These are phyloP conservation scores for Micrasema minimum DNA, from an alignment of 1,140 invertebrate species.

Conservation along the genomic window DNA sequence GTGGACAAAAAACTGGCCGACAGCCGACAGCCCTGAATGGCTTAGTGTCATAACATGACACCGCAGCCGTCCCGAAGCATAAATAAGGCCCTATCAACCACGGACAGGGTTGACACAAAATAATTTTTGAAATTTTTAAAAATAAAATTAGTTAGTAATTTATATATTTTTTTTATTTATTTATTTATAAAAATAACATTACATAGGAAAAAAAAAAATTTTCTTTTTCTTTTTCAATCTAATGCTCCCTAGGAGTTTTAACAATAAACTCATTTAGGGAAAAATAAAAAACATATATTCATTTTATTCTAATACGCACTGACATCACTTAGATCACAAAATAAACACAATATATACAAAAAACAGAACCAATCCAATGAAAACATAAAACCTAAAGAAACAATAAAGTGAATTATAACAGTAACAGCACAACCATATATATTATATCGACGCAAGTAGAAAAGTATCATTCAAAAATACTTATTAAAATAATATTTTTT, in stretches of 20 bases:
- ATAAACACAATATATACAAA: too few relatives aligned
- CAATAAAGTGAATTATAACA: too few relatives aligned
- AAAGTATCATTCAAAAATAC: too few relatives aligned
- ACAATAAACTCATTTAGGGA: too few relatives aligned
- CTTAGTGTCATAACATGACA: slow-evolving; percentile 45
- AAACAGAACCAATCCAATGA: too few relatives aligned
- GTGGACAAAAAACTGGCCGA: not conserved
- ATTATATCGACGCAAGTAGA: not conserved
- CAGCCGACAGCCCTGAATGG: slow-evolving; percentile 15
- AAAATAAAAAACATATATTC: too few relatives aligned
- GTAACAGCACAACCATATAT: not conserved
- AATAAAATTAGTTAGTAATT: not conserved
- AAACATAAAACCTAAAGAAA: too few relatives aligned
- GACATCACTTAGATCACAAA: too few relatives aligned
- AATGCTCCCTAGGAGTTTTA: too few relatives aligned
- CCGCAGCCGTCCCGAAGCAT: slow-evolving; percentile 18
- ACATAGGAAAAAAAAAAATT: not conserved
- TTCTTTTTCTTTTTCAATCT: too few relatives aligned
- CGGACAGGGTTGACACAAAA: slow-evolving; percentile 20
- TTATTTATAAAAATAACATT: not conserved
- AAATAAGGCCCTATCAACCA: slow-evolving; percentile 27
- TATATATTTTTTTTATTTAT: not conserved
- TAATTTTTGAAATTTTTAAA: not conserved
- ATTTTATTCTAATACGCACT: too few relatives aligned
- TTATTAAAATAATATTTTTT: too few relatives aligned